A percentile compares a stretch with the other conserved stretches of the same genome.
Evolutionary conservation across 2,888 invertebrate genomes (phyloP).

Genomic region (Drosophila antonietae): DNA sequence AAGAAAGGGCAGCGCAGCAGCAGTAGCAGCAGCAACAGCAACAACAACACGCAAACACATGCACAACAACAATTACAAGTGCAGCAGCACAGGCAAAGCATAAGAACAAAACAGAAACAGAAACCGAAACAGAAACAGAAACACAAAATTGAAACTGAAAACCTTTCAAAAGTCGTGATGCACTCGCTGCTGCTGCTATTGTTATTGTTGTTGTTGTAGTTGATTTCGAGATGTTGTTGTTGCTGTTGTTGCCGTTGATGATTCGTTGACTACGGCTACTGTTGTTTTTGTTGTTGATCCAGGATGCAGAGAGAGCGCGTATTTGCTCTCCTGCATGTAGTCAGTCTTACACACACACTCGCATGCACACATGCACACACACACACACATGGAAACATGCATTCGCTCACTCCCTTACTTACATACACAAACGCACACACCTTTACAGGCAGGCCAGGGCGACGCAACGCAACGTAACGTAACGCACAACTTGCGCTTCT

Average conservation of each 20-base stretch:
- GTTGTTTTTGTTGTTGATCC: constrained; percentile 39
- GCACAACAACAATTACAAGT: constrained; percentile 50
- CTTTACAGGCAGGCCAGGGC: constrained; percentile 74
- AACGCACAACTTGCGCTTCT: constrained; percentile 62
- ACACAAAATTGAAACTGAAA: constrained; percentile 55
- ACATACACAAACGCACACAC: constrained; percentile 15
- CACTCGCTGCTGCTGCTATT: constrained; percentile 12
- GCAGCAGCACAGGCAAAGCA: constrained; percentile 59
- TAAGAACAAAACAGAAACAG: constrained; percentile 68
- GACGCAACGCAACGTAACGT: constrained; percentile 51
- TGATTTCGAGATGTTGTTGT: constrained; percentile 1
- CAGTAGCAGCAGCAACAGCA: constrained; percentile 31
- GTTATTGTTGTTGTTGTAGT: constrained; percentile 8
- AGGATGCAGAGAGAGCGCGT: constrained; percentile 45
- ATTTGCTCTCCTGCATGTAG: constrained; percentile 43
- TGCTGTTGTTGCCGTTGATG: constrained; percentile 10
- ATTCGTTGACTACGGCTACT: constrained; percentile 20
- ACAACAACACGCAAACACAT: constrained; percentile 29
- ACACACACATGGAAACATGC: not conserved
- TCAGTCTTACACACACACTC: not conserved
- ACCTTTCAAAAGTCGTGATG: constrained; percentile 57
- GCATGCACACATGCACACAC: not conserved
- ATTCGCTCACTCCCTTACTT: constrained; percentile 26
- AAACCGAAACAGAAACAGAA: constrained; percentile 46
- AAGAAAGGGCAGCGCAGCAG: constrained; percentile 49